Base-by-base conservation (phyloP, 1,140 invertebrate species). In the Drosophila dunni region DNA sequence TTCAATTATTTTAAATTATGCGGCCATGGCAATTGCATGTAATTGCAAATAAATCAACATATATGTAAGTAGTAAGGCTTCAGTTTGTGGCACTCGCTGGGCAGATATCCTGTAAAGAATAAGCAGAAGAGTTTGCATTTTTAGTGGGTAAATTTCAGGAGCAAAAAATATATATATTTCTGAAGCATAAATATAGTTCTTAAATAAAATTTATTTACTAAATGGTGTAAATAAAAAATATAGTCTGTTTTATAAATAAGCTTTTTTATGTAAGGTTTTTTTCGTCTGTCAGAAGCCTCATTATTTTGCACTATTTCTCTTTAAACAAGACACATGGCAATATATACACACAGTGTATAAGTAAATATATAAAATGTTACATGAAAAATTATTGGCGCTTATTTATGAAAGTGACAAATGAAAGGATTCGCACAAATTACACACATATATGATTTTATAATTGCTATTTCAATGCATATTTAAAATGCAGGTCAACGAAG, bases 1-100 rank as follows among this genome's bases (percentile, higher is more conserved):
- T 64, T 70, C 72, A 75, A 70, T 75, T 75, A 75, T 75, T 58
- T 75, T 75, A 70, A 75, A 75, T 75, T 75, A 75, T 75, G 67
- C 67, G 72, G 38, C 66, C 48, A 63, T 40, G 34, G 62, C 44
- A 71, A 57, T 71, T 57, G 61, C 68, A 68, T 68, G 64, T 74
- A 74, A 57, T 68, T 69, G 66, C 71, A 74, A 74, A 74, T 74
- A 74, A 69, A 46, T 60, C 48, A 67, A 66, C 24, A 29, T 60
- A 53, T 53, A 34, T 8, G 34, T 13, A 34, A 36, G 50, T 7
- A 15, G n/a, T 15, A 46, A 20, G 5, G 2, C 10, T 17, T 45
- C 10, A 15, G 13, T 45, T 44, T 44, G 38, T 11, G 11, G 11
- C 7, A 40, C 38, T 40, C 24, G 46, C 10, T 33, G n/a, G 2